Evolutionary conservation across 1,140 invertebrate species (phyloP).

Genomic region (Drosophila kohkoa): DNA sequence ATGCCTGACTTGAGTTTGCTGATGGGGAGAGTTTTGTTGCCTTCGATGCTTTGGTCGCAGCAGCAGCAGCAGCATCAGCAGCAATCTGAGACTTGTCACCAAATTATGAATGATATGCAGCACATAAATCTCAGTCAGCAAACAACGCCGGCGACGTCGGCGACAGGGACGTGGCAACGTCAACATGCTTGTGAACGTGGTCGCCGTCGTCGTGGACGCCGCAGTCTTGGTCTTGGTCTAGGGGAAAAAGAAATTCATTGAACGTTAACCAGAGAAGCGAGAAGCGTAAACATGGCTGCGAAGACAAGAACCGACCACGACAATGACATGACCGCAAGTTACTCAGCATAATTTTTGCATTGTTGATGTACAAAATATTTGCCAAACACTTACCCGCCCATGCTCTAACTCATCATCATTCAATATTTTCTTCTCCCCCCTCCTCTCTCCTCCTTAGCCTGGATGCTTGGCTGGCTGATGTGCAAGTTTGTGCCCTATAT

Average conservation of each 20-base stretch:
- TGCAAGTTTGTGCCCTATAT: constrained; percentile 97
- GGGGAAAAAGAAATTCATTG: constrained; percentile 22
- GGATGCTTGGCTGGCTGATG: constrained; percentile 96
- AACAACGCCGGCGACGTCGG: constrained; percentile 61
- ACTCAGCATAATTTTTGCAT: constrained; percentile 77
- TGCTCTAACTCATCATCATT: not conserved
- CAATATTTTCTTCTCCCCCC: constrained; percentile 34
- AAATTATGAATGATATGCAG: constrained; percentile 83
- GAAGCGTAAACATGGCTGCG: constrained; percentile 25
- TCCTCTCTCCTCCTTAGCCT: constrained; percentile 87
- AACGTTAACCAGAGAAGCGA: constrained; percentile 46
- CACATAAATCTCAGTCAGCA: constrained; percentile 83
- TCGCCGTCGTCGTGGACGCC: constrained; percentile 30
- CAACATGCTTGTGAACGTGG: constrained; percentile 31
- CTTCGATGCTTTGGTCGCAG: constrained; percentile 9
- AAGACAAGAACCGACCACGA: constrained; percentile 11
- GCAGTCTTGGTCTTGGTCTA: constrained; percentile 5
- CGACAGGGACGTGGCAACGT: constrained; percentile 33
- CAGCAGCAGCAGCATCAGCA: not conserved
- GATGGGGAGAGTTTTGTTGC: constrained; percentile 4
- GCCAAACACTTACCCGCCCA: constrained; percentile 33
- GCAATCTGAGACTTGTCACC: constrained; percentile 82
- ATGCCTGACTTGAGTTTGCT: constrained; percentile 18
- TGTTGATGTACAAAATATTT: constrained; percentile 62
- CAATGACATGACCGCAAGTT: constrained; percentile 68